Evolutionary conservation across 2,113 vertebrate species (phyloP), one percentile per base, ranked within the genome.

Genomic region (Oncorhynchus tshawytscha): DNA sequence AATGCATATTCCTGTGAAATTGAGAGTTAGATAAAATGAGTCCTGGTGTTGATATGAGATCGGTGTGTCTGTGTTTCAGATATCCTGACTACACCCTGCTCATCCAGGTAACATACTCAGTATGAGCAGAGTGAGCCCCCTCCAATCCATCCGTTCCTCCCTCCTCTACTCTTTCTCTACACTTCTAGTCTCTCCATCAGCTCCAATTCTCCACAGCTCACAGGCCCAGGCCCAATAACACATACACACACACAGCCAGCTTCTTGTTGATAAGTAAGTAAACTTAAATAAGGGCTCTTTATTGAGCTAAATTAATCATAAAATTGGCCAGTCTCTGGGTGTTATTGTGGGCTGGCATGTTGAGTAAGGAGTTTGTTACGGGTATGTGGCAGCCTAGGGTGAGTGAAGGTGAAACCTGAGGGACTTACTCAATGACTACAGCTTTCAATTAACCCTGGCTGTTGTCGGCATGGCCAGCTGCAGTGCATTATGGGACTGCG

Each of bases 251-350:
- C 1, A 25, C 60, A 22, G 18, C 59, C 59, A 62, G 8, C 20
- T 7, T 62, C 2, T 20, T 62, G 20, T 22, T 24, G 60, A 62
- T 34, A 16, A 31, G 51, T 72, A 69, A 69, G 27, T 9, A 66
- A 80, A 83, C 75, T 60, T 76, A 71, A 86, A 82, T 79, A 80
- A 84, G 82, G 57, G 18, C 29, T 20, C 69, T 77, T 84, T 72
- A 83, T 78, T 80, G 81, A 71, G 79, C 75, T 79, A 83, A 85
- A 87, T 79, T 57, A 84, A 84, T 82, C 79, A 84, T 81, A 74
- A 73, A 82, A 83, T 79, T 73, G 70, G 48, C 68, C 70, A n/a
- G 72, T 76, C 72, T 80, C 31, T 65, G 67, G 25, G 69, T 51
- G 68, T 49, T 59, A 81, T 67, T 71, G 57, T 70, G 24, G 34